phyloP scores from a whole-genome alignment of 2,113 vertebrate species.

The Myxocyprinus asiaticus region DNA sequence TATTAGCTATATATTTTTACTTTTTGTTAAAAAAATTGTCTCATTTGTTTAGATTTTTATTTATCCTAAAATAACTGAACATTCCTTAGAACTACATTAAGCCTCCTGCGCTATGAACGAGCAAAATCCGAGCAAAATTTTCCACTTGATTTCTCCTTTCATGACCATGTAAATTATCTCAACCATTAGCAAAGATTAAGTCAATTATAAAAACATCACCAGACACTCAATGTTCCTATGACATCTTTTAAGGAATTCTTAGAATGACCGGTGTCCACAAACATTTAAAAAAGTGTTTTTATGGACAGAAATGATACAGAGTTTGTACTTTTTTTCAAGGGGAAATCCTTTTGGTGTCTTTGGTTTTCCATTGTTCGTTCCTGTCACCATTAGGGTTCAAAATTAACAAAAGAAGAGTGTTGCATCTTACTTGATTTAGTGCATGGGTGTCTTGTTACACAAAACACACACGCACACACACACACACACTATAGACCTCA shows the following conservation, averaged over 20 bases:
- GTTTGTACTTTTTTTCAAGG: background rate
- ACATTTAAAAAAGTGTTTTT: constrained; percentile 12
- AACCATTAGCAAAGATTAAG: no score
- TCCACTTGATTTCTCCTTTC: no score
- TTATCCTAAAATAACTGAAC: no score
- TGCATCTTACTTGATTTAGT: constrained; percentile 39
- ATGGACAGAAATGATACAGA: constrained; percentile 23
- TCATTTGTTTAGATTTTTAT: no score
- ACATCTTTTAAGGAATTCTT: background rate
- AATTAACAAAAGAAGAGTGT: constrained; percentile 15
- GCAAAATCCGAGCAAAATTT: no score
- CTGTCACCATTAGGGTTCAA: background rate
- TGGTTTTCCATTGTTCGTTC: constrained; percentile 7
- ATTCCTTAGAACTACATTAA: no score
- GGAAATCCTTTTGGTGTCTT: background rate
- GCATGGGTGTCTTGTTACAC: constrained; percentile 26
- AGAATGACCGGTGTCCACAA: constrained; percentile 28
- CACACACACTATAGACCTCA: constrained; percentile 25
- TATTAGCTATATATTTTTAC: no score
- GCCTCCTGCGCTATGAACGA: no score
- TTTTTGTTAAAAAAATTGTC: no score
- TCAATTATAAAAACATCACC: background rate
- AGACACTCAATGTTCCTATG: background rate
- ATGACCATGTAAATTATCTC: no score
- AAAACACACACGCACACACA: background rate